Evolutionary conservation across 2,888 invertebrate genomes (phyloP), one percentile per base, ranked within the genome.

Genomic region (Bugulina stolonifera): DNA sequence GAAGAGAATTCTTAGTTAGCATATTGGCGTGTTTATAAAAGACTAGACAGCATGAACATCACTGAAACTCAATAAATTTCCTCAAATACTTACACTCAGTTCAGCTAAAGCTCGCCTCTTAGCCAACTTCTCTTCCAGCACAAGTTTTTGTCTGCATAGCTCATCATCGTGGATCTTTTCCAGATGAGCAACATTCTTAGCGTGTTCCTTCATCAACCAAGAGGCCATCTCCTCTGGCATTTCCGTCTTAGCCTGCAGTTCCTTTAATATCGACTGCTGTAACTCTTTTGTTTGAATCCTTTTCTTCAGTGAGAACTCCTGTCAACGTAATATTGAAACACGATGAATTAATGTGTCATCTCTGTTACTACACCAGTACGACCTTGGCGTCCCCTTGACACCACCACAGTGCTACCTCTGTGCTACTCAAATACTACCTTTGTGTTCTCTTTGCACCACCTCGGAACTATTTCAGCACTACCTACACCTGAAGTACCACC

Each of bases 91-190:
- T 74, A 82, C 82, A 74, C 77, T 77, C 64, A 76, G 75, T 64
- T 77, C 76, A 23, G 81, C 81, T n/a, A 83, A 77, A n/a, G 79
- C 79, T 73, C 79, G 77, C 58, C 83, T 73, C 54, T 78, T 74
- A 0, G 80, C 80, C 18, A 83, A 74, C 73, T 82, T 83, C 75
- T 83, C 83, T 73, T 83, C 81, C 69, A 83, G 77, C 1, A 75
- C 74, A 78, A 81, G 79, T 32, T 82, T 77, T 75, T 82, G 82
- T 35, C 78, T 74, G 1, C 81, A 80, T 55, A 82, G 80, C 72
- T 83, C 82, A 55, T 83, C 81, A 75, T 82, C 82, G 64, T 80
- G 82, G 71, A 79, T 73, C 54, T 76, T 75, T 69, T 82, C 81
- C 3, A 83, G 73, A 0, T 69, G 23, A 27, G 72, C 29, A 64